Evolutionary conservation across 2,888 invertebrate genomes (phyloP).

Genomic region (Deilephila porcellus): DNA sequence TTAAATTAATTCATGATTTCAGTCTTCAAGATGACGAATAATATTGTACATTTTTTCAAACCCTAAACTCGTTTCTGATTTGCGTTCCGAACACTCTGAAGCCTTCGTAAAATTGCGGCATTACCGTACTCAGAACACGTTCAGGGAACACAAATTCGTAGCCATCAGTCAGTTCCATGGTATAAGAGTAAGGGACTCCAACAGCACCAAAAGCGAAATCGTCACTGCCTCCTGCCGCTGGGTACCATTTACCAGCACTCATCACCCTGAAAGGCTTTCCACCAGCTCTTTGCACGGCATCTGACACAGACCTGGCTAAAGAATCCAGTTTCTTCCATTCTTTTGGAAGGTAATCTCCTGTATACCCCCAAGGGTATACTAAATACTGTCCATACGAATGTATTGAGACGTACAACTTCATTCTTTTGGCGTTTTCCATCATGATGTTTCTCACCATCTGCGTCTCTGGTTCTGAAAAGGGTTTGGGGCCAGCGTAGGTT

Average conservation of each 20-base stretch:
- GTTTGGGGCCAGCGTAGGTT: slow-evolving; percentile 83
- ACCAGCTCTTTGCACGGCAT: slow-evolving; percentile 71
- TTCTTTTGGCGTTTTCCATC: slow-evolving; percentile 69
- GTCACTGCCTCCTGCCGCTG: slow-evolving; percentile 86
- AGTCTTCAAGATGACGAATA: slow-evolving; percentile 37
- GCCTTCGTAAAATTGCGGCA: slow-evolving; percentile 74
- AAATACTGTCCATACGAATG: slow-evolving; percentile 88
- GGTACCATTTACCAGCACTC: slow-evolving; percentile 83
- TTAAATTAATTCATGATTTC: slow-evolving; percentile 38
- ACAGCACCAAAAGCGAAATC: slow-evolving; percentile 85
- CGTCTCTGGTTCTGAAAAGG: slow-evolving; percentile 87
- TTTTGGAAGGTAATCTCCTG: slow-evolving; percentile 74
- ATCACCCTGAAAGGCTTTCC: slow-evolving; percentile 75
- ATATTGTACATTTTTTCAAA: not conserved
- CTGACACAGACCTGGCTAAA: slow-evolving; percentile 69
- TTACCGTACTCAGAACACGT: slow-evolving; percentile 49
- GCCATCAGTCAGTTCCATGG: slow-evolving; percentile 85
- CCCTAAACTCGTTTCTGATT: slow-evolving; percentile 64
- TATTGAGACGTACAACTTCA: slow-evolving; percentile 87
- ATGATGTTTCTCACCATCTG: slow-evolving; percentile 82
- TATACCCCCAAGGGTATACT: slow-evolving; percentile 87
- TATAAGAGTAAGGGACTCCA: slow-evolving; percentile 84
- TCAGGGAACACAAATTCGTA: slow-evolving; percentile 88
- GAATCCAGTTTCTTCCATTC: slow-evolving; percentile 75
- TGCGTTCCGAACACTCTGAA: slow-evolving; percentile 64